Base-by-base conservation (phyloP, 2,113 vertebrate genomes). In the Talpa occidentalis region DNA sequence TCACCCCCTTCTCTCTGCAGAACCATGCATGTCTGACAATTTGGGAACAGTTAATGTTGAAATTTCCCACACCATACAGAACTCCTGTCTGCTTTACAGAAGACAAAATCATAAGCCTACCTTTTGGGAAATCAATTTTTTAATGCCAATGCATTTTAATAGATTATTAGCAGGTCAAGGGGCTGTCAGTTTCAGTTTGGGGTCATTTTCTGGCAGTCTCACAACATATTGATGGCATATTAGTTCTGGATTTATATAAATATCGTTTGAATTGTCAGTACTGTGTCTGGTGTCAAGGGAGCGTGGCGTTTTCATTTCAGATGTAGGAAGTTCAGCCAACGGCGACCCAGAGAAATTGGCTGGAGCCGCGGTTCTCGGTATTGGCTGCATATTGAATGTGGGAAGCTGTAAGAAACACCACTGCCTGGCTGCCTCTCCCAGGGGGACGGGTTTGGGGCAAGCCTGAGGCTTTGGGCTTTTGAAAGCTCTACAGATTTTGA, bases 401-500 rank as follows among this genome's bases (percentile, higher is more conserved):
- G 26, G 40, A 22, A 78, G 69, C 8, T 90, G 86, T 56, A 32
- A 73, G 64, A 85, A 78, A 32, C 5, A 37, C 17, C 4, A 2
- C 28, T 22, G 32, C 22, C 32, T 15, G 4, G n/a, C 44, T 42
- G 21, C 14, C 5, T 47, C 2, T 12, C 22, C 30, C 17, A 6
- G 12, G 54, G 40, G 11, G 6, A 76, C 56, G 83, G 4, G 74
- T 59, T 22, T 28, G 11, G 56, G 77, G 15, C 32, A 62, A n/a
- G 12, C 0, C 21, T 40, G 82, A 52, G 49, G 8, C 44, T 88
- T 42, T 56, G 66, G 77, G 32, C 3, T 24, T 60, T 59, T 69
- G 40, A 84, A 93, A 67, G 26, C 35, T 85, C 30, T 54, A 26
- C 44, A 60, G 78, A 17, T 66, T 94, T 52, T 69, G 70, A 26